Base-by-base conservation (phyloP, 2,113 vertebrate genomes). In the Aegotheles bennettii region DNA sequence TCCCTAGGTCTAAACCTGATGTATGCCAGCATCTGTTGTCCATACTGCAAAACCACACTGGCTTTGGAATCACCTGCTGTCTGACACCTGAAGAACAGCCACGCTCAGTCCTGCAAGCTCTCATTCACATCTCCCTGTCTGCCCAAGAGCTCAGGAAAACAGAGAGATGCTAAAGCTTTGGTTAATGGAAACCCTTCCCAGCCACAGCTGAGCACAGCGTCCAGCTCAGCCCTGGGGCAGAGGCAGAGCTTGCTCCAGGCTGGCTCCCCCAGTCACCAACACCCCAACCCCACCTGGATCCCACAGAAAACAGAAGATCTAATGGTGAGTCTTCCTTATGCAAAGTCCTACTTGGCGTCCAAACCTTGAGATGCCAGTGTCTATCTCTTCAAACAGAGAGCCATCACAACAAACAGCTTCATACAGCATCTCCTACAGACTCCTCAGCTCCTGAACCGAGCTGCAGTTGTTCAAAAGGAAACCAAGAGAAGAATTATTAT, bases 151-250 rank as follows among this genome's bases (percentile, higher is more conserved):
- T 19, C 38, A 45, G 36, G 26, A 57, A 48, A 35, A 43, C 1
- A 14, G 18, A 29, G 42, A 13, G 48, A 57, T 23, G 7, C 23
- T 73, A 26, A 42, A 59, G 31, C 59, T 68, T 10, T 28, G 23
- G 31, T n/a, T 12, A 25, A 43, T 6, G 36, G 75, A n/a, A 75
- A 68, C 29, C 21, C 23, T 42, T 29, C 48, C 13, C 23, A 26
- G 83, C 18, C 40, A 50, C 63, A 54, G 7, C n/a, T 1, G 0
- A 38, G 69, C 51, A 25, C 26, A 23, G 53, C 1, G 0, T 6
- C 33, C 67, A 51, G 13, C 68, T 11, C n/a, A 36, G 33, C 21
- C 42, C 35, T 31, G 9, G 14, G 36, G 3, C 20, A 16, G 53
- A 42, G 20, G 63, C 24, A 71, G 36, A 19, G 51, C 20, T 35